Conservation (phyloP, 1,140 invertebrate genomes). For the Drosophila quadrilineata region DNA sequence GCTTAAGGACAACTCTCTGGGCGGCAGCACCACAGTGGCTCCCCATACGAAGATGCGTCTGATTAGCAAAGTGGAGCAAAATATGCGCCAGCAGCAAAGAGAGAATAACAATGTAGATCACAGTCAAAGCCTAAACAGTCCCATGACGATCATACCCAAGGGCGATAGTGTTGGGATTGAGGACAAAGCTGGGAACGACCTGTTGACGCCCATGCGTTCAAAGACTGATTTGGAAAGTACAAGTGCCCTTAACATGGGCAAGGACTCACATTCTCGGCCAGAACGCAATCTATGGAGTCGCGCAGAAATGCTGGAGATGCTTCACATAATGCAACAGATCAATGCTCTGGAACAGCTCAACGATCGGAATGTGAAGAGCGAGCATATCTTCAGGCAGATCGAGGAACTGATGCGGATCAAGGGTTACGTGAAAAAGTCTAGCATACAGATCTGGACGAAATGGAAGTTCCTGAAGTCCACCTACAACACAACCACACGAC, state of each 20-base stretch:
- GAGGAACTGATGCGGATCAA: constrained; percentile 67
- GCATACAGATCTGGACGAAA: constrained; percentile 78
- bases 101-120: constrained; percentile 32
- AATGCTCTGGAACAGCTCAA: constrained; percentile 67
- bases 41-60: constrained; percentile 68
- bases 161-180: constrained; percentile 59
- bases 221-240: too few species aligned
- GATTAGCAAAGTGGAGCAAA: constrained; percentile 65
- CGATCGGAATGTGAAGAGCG: constrained; percentile 72
- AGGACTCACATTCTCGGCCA: constrained; percentile 34
- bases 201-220: too few species aligned
- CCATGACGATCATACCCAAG: constrained; percentile 57
- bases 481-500: constrained; percentile 68
- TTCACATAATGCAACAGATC: constrained; percentile 66
- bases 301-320: constrained; percentile 70
- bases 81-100: constrained; percentile 60
- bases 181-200: neutral
- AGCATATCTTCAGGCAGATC: constrained; percentile 64
- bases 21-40: constrained; percentile 49
- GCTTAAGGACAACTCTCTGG: constrained; percentile 28
- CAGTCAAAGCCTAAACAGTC: constrained; percentile 54
- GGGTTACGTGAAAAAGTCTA: constrained; percentile 70
- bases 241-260: neutral
- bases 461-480: constrained; percentile 80
- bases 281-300: constrained; percentile 79